phyloP scores from a whole-genome alignment of 2,888 invertebrate genomes.

The Argyresthia albistria region DNA sequence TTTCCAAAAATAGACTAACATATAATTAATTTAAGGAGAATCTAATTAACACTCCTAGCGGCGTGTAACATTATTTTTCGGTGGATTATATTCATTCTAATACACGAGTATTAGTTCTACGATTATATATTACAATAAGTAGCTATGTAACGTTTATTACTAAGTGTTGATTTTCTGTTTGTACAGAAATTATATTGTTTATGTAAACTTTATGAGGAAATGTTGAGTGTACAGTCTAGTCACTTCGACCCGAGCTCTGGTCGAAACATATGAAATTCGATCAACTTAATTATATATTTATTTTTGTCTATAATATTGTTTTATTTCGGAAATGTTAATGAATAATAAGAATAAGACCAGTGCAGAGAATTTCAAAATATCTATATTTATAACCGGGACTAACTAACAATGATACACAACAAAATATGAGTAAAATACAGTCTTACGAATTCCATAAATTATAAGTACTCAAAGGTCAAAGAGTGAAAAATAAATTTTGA shows the following conservation, averaged over 20 bases:
- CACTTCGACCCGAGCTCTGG: conserved; percentile 64
- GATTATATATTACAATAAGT: conserved; percentile 64
- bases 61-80: conserved; percentile 56
- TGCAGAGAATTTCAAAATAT: conserved; percentile 52
- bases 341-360: conserved; percentile 19
- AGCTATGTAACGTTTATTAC: conserved; percentile 59
- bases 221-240: conserved; percentile 71
- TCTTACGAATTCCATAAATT: conserved; percentile 68
- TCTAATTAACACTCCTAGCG: conserved; percentile 48
- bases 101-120: conserved; percentile 70
- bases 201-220: conserved; percentile 47
- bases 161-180: conserved; percentile 69
- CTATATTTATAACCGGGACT: conserved; percentile 67
- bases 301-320: conserved; percentile 51
- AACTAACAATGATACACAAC: conserved; percentile 66
- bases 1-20: conserved; percentile 60
- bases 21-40: conserved; percentile 55
- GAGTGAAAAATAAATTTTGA: conserved; percentile 46
- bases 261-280: conserved; percentile 52
- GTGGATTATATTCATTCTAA: conserved; percentile 64
- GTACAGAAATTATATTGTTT: conserved; percentile 60
- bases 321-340: conserved; percentile 24
- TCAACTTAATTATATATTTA: conserved; percentile 63
- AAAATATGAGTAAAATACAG: conserved; percentile 60
- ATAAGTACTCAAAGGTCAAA: conserved; percentile 66